Conservation (phyloP, 1,140 invertebrate species). For the Drosophila navojoa region DNA sequence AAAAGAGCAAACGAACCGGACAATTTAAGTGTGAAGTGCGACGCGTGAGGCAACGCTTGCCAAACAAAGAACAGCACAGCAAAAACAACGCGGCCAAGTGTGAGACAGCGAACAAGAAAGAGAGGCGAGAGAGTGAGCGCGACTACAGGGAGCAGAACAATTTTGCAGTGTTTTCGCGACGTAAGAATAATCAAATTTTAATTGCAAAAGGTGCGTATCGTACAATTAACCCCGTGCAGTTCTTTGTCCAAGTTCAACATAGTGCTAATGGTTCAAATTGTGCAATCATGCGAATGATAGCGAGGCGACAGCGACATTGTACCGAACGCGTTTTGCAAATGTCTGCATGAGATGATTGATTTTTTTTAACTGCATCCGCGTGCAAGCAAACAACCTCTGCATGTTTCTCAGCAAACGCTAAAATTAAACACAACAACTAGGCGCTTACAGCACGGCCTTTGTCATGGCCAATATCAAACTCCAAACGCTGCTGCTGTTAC, state of each 20-base stretch:
- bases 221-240: constrained; percentile 27
- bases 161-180: constrained; percentile 76
- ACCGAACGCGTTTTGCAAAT: constrained; percentile 68
- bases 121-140: constrained; percentile 53
- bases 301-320: neutral
- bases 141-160: constrained; percentile 57
- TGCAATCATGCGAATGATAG: constrained; percentile 42
- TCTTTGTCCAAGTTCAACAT: constrained; percentile 31
- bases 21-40: constrained; percentile 16
- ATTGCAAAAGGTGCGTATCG: constrained; percentile 64
- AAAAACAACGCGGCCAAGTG: constrained; percentile 39
- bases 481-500: constrained; percentile 15
- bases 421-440: constrained; percentile 23
- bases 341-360: constrained; percentile 71
- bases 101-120: constrained; percentile 23
- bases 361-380: constrained; percentile 67
- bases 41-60: neutral
- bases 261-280: constrained; percentile 42
- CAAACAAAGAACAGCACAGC: constrained; percentile 21
- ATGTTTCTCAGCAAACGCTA: constrained; percentile 23
- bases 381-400: constrained; percentile 21
- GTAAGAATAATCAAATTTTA: constrained; percentile 66
- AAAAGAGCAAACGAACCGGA: neutral
- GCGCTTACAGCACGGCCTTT: constrained; percentile 12
- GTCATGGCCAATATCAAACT: constrained; percentile 49